Percentiles rank a stretch among this genome's conserved stretches.
These are phyloP conservation scores for Scaptomyza hsui DNA, from an alignment of 1,140 invertebrate species.

Conservation along the genomic window DNA sequence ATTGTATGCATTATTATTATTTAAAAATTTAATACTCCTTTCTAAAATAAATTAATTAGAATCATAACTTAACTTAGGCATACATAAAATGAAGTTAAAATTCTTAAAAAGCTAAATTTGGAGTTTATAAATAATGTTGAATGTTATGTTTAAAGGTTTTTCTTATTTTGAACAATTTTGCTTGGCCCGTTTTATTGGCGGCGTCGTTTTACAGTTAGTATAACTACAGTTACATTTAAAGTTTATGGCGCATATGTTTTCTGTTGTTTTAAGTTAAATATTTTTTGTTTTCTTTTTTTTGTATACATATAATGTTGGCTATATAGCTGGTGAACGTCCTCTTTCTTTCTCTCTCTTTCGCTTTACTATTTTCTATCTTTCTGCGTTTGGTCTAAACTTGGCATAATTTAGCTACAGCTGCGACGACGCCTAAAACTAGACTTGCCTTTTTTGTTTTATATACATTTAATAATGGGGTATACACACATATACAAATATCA, in stretches of 20 bases:
- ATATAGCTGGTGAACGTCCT: conserved; percentile 30
- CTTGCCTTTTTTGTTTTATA: conserved; percentile 26
- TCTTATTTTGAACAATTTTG: conserved; percentile 27
- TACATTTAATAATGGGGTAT: conserved; percentile 23
- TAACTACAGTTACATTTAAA: conserved; percentile 26
- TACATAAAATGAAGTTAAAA: conserved; percentile 32
- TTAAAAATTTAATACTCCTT: conserved; percentile 18
- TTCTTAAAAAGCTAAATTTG: conserved; percentile 44
- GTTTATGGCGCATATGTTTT: conserved; percentile 50
- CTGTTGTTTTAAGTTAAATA: conserved; percentile 42
- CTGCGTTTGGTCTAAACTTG: conserved; percentile 44
- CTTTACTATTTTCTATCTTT: conserved; percentile 13
- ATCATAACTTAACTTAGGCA: conserved; percentile 6
- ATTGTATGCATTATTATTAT: conserved; percentile 25
- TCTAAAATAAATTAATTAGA: conserved; percentile 31
- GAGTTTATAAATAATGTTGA: conserved; percentile 1
- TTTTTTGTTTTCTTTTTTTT: conserved; percentile 5
- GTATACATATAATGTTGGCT: conserved; percentile 40
- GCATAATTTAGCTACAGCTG: conserved; percentile 44
- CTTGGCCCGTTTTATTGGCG: conserved; percentile 34
- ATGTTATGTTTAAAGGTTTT: background rate
- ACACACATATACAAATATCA: conserved; percentile 22
- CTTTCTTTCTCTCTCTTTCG: conserved; percentile 2
- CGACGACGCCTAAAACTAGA: conserved; percentile 40
- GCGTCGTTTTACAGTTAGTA: conserved; percentile 36